Percentiles rank a stretch among this genome's conserved stretches.
Conservation (phyloP, 1,140 invertebrate genomes). For the Lysiphlebus fabarum region DNA sequence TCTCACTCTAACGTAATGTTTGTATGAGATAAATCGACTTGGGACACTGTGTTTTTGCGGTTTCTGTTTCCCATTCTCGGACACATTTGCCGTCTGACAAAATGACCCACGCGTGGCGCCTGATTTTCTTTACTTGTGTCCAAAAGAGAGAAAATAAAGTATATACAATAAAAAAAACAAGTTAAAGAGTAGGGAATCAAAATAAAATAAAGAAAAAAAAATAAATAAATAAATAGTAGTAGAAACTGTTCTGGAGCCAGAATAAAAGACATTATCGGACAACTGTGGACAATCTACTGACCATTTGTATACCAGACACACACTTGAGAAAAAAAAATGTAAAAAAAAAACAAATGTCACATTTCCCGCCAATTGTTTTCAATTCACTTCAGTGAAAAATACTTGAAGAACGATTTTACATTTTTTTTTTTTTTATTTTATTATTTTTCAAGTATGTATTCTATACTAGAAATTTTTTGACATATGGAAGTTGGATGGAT, state of each 20-base stretch:
- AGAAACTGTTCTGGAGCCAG: not conserved
- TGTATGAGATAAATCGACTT: slow-evolving; percentile 43
- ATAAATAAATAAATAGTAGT: too few species aligned
- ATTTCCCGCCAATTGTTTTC: not conserved
- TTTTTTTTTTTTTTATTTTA: not conserved
- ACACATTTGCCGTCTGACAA: slow-evolving; percentile 46
- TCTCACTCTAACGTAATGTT: too few species aligned
- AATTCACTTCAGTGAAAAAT: not conserved
- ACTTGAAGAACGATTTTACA: not conserved
- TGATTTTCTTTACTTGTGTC: slow-evolving; percentile 7
- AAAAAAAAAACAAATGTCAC: slow-evolving; percentile 16
- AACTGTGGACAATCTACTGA: slow-evolving; percentile 41
- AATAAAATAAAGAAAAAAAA: too few species aligned
- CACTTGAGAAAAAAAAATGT: not conserved
- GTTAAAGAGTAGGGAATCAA: too few species aligned
- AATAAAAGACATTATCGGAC: slow-evolving; percentile 48
- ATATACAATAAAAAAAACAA: too few species aligned
- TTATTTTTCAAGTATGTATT: not conserved
- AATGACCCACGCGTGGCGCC: slow-evolving; percentile 39
- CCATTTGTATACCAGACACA: slow-evolving; percentile 41
- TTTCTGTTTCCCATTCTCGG: slow-evolving; percentile 33
- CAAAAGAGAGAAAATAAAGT: too few species aligned
- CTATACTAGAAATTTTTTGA: too few species aligned
- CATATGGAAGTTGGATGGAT: too few species aligned
- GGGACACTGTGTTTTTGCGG: slow-evolving; percentile 20